Evolutionary conservation across 35 echinoderm and acorn worm species (phyloP), one percentile per base, ranked within the genome.

Genomic region (Antedon bifida): DNA sequence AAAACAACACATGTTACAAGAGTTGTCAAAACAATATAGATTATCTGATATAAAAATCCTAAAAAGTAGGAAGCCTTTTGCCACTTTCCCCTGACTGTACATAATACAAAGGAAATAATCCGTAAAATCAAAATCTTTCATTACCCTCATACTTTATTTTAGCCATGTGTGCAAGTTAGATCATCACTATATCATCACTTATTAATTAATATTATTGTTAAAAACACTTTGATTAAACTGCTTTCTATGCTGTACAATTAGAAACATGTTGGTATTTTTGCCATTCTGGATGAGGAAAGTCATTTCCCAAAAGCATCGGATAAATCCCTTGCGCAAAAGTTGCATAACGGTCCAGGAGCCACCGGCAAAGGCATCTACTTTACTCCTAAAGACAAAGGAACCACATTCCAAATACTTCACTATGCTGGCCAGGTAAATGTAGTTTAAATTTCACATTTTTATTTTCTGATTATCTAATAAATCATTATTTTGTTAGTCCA

Each of bases 401-500:
- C 84, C 29, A 85, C 78, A 38, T 99, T 92, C 78, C 79, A 81
- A 16, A 86, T 92, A 36, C 45, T 99, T 32, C 95, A 99, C 86
- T 99, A 99, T 90, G 95, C 95, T 73, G 95, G 95, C 36, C 92
- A 88, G 38, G 95, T 99, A 85, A 90, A 88, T 78, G 30, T 36
- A 42, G 14, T 7, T 42, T 23, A 76, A 38, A 86, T 77, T 85
- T 35, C 3, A 42, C 38, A n/a, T n/a, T 64, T 12, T 64, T 64
- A 64, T n/a, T 64, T 12, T n/a, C n/a, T 64, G n/a, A 64, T 64
- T 12, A 13, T 64, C n/a, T 64, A 12, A 64, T 64, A 64, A n/a
- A 64, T 64, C 51, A 13, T n/a, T 13, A 12, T 13, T 13, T 64
- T 64, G 51, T 64, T n/a, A 12, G n/a, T 64, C 51, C n/a, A 12